phyloP scores from a whole-genome alignment of 2,888 invertebrate species.

The Torymus aiolomorphi region DNA sequence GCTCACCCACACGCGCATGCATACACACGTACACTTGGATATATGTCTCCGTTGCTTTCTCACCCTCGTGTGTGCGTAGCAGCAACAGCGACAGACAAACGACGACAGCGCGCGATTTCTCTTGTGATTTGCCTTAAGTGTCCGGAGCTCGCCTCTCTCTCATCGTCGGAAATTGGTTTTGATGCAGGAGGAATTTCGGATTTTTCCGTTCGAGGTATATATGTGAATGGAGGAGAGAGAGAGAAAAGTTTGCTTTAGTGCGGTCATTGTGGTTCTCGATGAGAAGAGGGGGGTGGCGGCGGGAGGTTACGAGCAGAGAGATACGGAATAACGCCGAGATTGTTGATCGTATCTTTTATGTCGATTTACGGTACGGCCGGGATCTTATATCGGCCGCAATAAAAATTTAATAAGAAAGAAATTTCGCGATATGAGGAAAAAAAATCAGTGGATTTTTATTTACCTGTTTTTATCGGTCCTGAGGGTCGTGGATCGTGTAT shows the following conservation, averaged over 20 bases:
- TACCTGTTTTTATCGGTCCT: background rate
- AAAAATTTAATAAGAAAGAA: constrained; percentile 44
- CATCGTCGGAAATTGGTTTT: constrained; percentile 24
- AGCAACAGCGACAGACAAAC: constrained; percentile 8
- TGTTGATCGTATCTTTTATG: constrained; percentile 38
- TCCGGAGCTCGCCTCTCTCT: background rate
- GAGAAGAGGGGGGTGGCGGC: background rate
- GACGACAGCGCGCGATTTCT: constrained; percentile 30
- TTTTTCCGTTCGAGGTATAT: constrained; percentile 17
- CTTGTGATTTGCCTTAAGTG: constrained; percentile 37
- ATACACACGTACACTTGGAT: background rate
- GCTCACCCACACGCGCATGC: background rate
- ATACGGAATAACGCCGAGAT: constrained; percentile 24
- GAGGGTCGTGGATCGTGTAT: no score
- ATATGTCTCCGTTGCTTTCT: background rate
- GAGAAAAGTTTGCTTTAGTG: constrained; percentile 8
- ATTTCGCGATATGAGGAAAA: background rate
- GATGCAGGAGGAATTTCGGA: constrained; percentile 23
- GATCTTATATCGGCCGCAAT: background rate
- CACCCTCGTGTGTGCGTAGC: background rate
- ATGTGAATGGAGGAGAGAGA: background rate
- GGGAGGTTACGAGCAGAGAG: constrained; percentile 2
- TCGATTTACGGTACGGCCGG: constrained; percentile 19
- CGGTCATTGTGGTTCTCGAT: constrained; percentile 12
- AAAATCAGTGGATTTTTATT: background rate